Evolutionary conservation across 1,140 invertebrate genomes (phyloP).

Genomic region (Microvelia longipes): DNA sequence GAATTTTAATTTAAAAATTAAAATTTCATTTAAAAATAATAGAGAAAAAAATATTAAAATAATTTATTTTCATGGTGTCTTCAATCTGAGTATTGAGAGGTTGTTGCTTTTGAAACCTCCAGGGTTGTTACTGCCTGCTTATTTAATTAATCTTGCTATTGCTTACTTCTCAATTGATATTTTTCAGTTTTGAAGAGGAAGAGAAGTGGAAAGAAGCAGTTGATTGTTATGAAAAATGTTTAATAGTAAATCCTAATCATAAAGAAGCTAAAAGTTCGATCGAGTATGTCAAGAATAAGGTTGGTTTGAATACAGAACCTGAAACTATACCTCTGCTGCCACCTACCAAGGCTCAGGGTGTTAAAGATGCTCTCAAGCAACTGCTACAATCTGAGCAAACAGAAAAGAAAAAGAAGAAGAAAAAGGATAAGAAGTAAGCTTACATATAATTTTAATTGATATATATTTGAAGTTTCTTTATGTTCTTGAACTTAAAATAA

Average conservation of each 20-base stretch:
- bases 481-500: too few relatives aligned
- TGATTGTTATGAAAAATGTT: slow-evolving; percentile 65
- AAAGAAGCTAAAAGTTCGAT: slow-evolving; percentile 68
- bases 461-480: too few relatives aligned
- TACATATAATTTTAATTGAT: too few relatives aligned
- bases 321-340: slow-evolving; percentile 38
- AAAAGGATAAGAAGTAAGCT: slow-evolving; percentile 48
- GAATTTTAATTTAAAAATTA: too few relatives aligned
- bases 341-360: slow-evolving; percentile 37
- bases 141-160: too few relatives aligned
- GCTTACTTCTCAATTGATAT: too few relatives aligned
- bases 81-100: too few relatives aligned
- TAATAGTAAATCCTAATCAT: slow-evolving; percentile 62
- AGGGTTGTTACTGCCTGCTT: too few relatives aligned
- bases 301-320: slow-evolving; percentile 34
- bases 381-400: slow-evolving; percentile 31
- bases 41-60: too few relatives aligned
- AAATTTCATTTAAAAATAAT: too few relatives aligned
- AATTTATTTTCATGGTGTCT: too few relatives aligned
- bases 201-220: slow-evolving; percentile 70
- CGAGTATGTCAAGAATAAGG: slow-evolving; percentile 55
- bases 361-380: slow-evolving; percentile 47
- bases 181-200: slow-evolving; percentile 51
- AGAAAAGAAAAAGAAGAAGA: slow-evolving; percentile 27
- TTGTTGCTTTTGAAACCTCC: too few relatives aligned